Evolutionary conservation across 2,888 invertebrate genomes (phyloP).

Genomic region (Sarcophaga carnaria): DNA sequence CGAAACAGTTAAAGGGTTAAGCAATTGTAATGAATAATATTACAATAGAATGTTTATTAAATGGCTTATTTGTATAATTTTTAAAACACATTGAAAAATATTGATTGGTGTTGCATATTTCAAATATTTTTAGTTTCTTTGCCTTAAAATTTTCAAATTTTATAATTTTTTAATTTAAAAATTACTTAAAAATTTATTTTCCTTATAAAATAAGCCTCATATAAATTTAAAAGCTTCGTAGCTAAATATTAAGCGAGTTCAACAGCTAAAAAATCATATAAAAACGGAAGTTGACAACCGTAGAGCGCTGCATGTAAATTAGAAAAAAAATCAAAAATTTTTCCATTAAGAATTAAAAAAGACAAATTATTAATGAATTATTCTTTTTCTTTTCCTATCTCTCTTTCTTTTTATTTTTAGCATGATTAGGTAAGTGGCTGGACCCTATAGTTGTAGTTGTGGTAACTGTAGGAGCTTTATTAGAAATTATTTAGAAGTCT

Average conservation of each 20-base stretch:
- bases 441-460: neutral
- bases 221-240: no score
- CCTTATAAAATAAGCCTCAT: no score
- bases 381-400: conserved; percentile 3
- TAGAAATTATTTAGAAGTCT: no score
- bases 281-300: no score
- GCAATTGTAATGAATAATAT: no score
- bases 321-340: neutral
- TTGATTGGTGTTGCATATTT: no score
- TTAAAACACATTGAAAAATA: no score
- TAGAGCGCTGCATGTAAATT: conserved; percentile 12
- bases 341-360: neutral
- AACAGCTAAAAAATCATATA: no score
- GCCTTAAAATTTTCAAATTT: neutral
- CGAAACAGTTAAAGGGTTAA: no score
- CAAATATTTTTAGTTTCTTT: neutral
- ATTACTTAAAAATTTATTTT: neutral
- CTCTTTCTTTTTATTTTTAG: conserved; percentile 50
- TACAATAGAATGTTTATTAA: no score
- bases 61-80: no score
- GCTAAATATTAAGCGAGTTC: no score
- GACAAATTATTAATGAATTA: neutral
- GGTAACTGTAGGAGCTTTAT: neutral
- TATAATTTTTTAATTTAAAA: neutral
- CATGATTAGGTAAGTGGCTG: conserved; percentile 47